Evolutionary conservation across 2,797 vertebrate species (phyloP).

Genomic region (Ceryle rudis): DNA sequence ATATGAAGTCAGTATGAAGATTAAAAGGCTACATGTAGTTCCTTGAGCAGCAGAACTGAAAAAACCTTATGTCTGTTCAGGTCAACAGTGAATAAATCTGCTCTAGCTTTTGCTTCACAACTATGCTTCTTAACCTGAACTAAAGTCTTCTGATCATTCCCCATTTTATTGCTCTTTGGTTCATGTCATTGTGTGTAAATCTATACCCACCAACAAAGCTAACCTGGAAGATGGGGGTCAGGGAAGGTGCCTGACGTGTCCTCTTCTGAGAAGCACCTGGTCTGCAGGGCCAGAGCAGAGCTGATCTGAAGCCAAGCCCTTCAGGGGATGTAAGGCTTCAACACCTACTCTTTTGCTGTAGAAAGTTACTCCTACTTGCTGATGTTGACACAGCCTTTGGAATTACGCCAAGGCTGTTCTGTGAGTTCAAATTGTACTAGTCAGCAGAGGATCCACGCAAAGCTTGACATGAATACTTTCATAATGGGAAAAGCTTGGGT

Average conservation of each 20-base stretch:
- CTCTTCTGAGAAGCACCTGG: not conserved
- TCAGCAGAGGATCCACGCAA: not conserved
- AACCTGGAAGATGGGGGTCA: not conserved
- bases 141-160: not conserved
- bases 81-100: not conserved
- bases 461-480: not conserved
- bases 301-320: not conserved
- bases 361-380: not conserved
- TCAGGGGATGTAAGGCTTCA: not conserved
- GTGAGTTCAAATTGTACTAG: not conserved
- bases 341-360: not conserved
- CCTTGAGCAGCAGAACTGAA: not conserved
- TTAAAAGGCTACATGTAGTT: not conserved
- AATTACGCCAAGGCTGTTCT: not conserved
- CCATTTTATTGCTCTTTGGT: not conserved
- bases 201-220: not conserved
- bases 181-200: not conserved
- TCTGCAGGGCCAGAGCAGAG: not conserved
- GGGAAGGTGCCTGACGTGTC: not conserved
- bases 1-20: not conserved
- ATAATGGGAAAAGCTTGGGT: not conserved
- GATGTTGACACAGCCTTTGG: not conserved
- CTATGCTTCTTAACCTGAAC: not conserved
- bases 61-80: not conserved
- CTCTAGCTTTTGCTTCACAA: not conserved